Evolutionary conservation across 2,113 vertebrate species (phyloP), one percentile per base, ranked within the genome.

Genomic region (Cinclus cinclus): DNA sequence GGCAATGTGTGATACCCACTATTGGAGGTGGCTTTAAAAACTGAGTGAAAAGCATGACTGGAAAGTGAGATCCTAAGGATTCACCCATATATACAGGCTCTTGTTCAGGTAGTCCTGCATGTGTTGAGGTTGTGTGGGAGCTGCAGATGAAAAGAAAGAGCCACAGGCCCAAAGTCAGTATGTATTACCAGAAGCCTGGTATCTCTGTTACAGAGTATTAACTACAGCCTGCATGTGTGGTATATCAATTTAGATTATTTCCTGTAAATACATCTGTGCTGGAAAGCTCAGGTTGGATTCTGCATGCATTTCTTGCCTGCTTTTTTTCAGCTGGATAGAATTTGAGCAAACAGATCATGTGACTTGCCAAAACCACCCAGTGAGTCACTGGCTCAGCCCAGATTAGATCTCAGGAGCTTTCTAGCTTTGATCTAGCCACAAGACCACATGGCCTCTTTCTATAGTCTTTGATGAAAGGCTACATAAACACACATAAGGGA

Each of bases 381-480:
- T 97, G 94, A 97, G 93, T 96, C 95, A 96, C 33, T 85, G 92
- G 90, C 70, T 94, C 95, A 93, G 67, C 91, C 89, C 92, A 96
- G 94, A 96, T 97, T 90, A 95, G 95, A 97, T 96, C 95, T 87
- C 94, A 95, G 91, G 95, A 97, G 88, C 75, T 94, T 96, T 95
- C 83, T 89, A 53, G 80, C 94, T 97, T 97, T 97, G 95, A 97
- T 96, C 94, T 95, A 94, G 91, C 95, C 95, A 96, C 90, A 94
- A 93, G 94, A 96, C 92, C 96, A 89, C 92, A 95, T 96, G 91
- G 90, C 47, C 77, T 92, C n/a, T 89, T 95, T 95, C 91, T 95
- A 94, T 93, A 95, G 85, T 55, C 95, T 96, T 96, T 97, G 97
- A 97, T 95, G 95, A 96, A 90, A 93, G 93, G 83, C 90, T 95